Evolutionary conservation across 2,888 invertebrate species (phyloP).

Genomic region (Latrodectus elegans): DNA sequence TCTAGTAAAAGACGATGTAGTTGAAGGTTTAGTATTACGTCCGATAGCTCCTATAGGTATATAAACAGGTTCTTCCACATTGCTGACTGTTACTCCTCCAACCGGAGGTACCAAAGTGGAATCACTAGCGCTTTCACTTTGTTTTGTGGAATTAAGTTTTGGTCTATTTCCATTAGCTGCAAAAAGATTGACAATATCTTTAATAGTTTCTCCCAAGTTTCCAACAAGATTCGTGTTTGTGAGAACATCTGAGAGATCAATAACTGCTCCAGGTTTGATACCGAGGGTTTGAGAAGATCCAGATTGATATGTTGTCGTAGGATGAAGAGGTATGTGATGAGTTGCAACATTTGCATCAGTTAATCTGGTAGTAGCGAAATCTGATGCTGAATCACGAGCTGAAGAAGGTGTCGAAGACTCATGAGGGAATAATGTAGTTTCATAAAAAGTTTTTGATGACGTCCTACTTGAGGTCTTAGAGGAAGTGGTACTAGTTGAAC

Average conservation of each 20-base stretch:
- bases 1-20: slow-evolving; percentile 2
- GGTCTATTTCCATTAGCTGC: slow-evolving; percentile 60
- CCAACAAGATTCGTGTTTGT: slow-evolving; percentile 71
- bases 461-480: not conserved
- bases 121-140: slow-evolving; percentile 13
- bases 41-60: slow-evolving; percentile 69
- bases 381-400: slow-evolving; percentile 54
- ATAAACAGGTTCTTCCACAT: slow-evolving; percentile 65
- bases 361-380: slow-evolving; percentile 55
- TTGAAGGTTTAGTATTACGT: slow-evolving; percentile 35
- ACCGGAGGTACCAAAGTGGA: slow-evolving; percentile 39
- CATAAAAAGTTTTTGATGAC: slow-evolving; percentile 6
- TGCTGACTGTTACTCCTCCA: slow-evolving; percentile 68
- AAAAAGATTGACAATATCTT: slow-evolving; percentile 71
- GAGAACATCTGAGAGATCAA: slow-evolving; percentile 71
- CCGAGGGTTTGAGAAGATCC: slow-evolving; percentile 52
- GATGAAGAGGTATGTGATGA: slow-evolving; percentile 35
- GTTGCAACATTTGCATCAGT: slow-evolving; percentile 58
- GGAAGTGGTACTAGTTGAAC: slow-evolving; percentile 6
- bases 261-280: slow-evolving; percentile 71
- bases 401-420: slow-evolving; percentile 53
- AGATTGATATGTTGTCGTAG: slow-evolving; percentile 53
- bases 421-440: slow-evolving; percentile 22
- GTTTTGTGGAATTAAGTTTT: slow-evolving; percentile 23
- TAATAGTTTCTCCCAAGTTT: slow-evolving; percentile 71